These are phyloP conservation scores for Haliclystus octoradiatus DNA, from an alignment of 30 jellyfish, hydroid and myxozoan genomes.

Conservation along the genomic window DNA sequence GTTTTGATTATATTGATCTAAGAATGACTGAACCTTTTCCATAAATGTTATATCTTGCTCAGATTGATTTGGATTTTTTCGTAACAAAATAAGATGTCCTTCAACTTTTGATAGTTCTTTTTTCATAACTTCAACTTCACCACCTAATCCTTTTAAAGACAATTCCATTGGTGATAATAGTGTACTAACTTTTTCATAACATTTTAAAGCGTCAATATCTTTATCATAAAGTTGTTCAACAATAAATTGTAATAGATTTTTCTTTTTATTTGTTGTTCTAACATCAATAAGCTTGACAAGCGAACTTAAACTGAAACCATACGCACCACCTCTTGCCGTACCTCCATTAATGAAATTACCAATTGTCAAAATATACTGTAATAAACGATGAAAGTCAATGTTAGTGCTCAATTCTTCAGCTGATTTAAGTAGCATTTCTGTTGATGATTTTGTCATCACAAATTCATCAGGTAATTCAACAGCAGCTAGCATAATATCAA, in stretches of 20 bases:
- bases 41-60: not conserved
- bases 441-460: constrained; percentile 36
- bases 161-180: constrained; percentile 64
- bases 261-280: constrained; percentile 55
- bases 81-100: not conserved
- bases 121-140: constrained; percentile 82
- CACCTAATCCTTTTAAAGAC: constrained; percentile 66
- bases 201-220: constrained; percentile 48
- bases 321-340: constrained; percentile 89
- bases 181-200: constrained; percentile 59
- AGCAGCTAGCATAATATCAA: constrained; percentile 62
- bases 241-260: constrained; percentile 40
- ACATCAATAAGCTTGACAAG: constrained; percentile 61
- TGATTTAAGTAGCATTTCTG: constrained; percentile 39
- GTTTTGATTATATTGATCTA: not conserved
- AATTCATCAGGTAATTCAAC: constrained; percentile 70
- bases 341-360: constrained; percentile 91
- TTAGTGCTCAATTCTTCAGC: constrained; percentile 25
- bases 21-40: not conserved
- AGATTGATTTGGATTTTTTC: not conserved
- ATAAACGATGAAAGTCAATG: constrained; percentile 30
- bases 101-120: constrained; percentile 17
- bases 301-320: constrained; percentile 79
- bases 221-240: constrained; percentile 65
- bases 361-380: constrained; percentile 57